Percentiles rank a stretch among this genome's conserved stretches.
Evolutionary conservation across 1,140 invertebrate genomes (phyloP).

Genomic region (Neoseiulus cucumeris): DNA sequence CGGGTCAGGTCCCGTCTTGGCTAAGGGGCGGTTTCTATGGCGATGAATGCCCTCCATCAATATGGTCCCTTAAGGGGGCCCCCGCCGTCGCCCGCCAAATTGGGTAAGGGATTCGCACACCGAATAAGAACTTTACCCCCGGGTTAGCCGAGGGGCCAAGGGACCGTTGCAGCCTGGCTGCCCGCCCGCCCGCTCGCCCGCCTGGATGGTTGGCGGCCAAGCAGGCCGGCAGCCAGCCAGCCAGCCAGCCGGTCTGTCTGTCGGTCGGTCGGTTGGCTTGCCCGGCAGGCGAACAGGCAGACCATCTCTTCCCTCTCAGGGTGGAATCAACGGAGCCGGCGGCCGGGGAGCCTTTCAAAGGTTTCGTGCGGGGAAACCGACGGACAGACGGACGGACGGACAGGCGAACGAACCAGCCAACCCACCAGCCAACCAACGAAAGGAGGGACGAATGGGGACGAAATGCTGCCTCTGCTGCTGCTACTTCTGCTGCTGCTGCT

Average conservation of each 20-base stretch:
- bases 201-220: too few species aligned
- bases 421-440: too few species aligned
- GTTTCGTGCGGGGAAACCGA: not conserved
- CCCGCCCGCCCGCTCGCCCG: too few species aligned
- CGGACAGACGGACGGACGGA: not conserved
- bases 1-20: too few species aligned
- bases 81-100: not conserved
- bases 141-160: not conserved
- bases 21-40: constrained; percentile 7
- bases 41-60: constrained; percentile 11
- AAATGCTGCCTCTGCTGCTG: not conserved
- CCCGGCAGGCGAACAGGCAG: too few species aligned
- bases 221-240: too few species aligned
- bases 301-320: too few species aligned
- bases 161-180: not conserved
- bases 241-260: too few species aligned
- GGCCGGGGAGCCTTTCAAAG: constrained; percentile 1
- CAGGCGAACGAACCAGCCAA: not conserved
- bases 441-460: too few species aligned
- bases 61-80: not conserved
- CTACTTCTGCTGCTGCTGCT: not conserved
- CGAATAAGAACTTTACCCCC: constrained; percentile 11
- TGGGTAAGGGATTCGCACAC: not conserved
- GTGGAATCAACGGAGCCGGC: too few species aligned
- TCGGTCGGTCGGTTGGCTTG: too few species aligned